phyloP scores from a whole-genome alignment of 1,140 invertebrate genomes.

The Centruroides vittatus region DNA sequence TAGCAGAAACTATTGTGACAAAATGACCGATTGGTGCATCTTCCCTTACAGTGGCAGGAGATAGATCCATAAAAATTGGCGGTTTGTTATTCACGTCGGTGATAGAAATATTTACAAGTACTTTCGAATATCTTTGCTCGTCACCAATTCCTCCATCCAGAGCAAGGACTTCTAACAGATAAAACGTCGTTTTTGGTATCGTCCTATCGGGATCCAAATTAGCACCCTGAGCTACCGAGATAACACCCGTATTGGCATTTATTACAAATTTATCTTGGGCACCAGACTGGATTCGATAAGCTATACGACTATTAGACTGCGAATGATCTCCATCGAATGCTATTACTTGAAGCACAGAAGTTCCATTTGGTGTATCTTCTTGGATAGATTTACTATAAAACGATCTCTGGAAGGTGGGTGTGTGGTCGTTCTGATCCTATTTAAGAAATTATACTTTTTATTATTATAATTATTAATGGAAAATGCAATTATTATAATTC shows the following conservation, averaged over 20 bases:
- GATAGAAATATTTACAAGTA: constrained; percentile 63
- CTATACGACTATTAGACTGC: constrained; percentile 65
- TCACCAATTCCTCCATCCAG: constrained; percentile 74
- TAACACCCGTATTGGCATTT: constrained; percentile 58
- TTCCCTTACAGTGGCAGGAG: constrained; percentile 45
- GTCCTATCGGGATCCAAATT: constrained; percentile 77
- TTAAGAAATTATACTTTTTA: not conserved
- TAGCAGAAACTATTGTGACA: constrained; percentile 43
- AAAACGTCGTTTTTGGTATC: constrained; percentile 45
- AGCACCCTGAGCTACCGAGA: constrained; percentile 71
- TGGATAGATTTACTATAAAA: constrained; percentile 58
- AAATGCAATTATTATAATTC: too few species aligned
- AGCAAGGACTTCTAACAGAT: constrained; percentile 43
- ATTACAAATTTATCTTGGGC: constrained; percentile 86
- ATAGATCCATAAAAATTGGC: constrained; percentile 42
- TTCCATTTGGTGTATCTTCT: constrained; percentile 65
- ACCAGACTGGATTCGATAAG: constrained; percentile 73
- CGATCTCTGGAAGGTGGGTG: constrained; percentile 57
- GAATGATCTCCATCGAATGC: constrained; percentile 73
- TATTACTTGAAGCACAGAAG: constrained; percentile 54
- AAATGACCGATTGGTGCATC: constrained; percentile 47
- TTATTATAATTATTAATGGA: too few species aligned
- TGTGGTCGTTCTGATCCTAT: constrained; percentile 74
- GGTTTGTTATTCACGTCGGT: constrained; percentile 83
- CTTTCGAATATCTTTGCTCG: constrained; percentile 41